Evolutionary conservation across 2,888 invertebrate genomes (phyloP).

Genomic region (Hyppa rectilinea): DNA sequence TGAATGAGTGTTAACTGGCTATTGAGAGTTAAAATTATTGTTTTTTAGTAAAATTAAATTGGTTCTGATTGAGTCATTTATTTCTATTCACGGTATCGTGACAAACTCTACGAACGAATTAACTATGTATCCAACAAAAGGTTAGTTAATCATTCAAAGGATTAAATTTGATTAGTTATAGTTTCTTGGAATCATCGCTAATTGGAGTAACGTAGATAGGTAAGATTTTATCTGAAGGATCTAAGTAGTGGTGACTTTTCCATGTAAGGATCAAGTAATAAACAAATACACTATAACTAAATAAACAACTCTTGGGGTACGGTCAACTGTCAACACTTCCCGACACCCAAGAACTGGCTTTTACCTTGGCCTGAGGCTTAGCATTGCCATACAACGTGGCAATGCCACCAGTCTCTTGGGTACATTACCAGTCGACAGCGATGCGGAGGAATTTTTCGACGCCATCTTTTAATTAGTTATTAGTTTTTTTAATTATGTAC

Average conservation of each 20-base stretch:
- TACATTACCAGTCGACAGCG: no score
- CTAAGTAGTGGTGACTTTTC: not conserved
- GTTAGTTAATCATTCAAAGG: not conserved
- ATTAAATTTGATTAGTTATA: not conserved
- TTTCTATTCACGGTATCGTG: not conserved
- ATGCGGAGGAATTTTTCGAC: no score
- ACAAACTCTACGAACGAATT: not conserved
- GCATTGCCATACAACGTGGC: no score
- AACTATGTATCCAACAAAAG: not conserved
- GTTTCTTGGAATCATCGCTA: not conserved
- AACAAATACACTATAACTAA: no score
- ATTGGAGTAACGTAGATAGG: not conserved
- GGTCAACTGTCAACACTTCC: no score
- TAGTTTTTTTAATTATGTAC: no score
- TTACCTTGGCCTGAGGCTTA: no score
- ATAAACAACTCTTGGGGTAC: no score
- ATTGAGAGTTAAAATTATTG: conserved; percentile 12
- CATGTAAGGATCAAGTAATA: not conserved
- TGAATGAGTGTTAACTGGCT: conserved; percentile 37
- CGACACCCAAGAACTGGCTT: no score
- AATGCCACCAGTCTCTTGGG: no score
- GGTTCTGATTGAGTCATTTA: not conserved
- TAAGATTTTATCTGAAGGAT: not conserved
- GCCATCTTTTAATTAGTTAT: no score
- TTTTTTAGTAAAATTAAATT: conserved; percentile 1